Evolutionary conservation across 1,140 invertebrate species (phyloP), one percentile per base, ranked within the genome.

Genomic region (Brachionus rotundiformis): DNA sequence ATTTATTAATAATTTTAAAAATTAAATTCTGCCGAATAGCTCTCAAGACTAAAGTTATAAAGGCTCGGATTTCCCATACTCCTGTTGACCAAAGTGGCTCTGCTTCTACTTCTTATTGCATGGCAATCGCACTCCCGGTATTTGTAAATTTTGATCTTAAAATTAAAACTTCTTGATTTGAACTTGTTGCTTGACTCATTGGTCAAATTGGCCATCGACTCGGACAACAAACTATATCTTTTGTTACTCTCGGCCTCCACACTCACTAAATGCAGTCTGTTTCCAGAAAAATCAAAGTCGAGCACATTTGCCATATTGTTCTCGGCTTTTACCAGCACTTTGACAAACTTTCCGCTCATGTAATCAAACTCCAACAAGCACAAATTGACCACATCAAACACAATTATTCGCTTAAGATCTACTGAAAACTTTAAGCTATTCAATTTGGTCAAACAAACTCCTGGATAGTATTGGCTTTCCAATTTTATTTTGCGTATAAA

Each of bases 1-100:
- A 3, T 49, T 49, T 54, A 54, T 54, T 54, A 54, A 19, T 7
- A 5, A 49, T 23, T 7, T 54, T 25, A 68, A 73, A 73, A 44
- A 73, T 73, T 73, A 47, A 73, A 73, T 13, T 73, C 68, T 4
- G 68, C 39, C 8, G 68, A 73, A 73, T 73, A 41, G 13, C 68
- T 73, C 36, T 73, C 68, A 11, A 73, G 68, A 73, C 68, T 73
- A 27, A 73, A 73, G 44, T 73, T 73, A 19, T 39, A 36, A 10
- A 73, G 13, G 25, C 68, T 73, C 16, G 16, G 68, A 73, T 73
- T 44, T 27, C 36, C 36, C 5, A 73, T 23, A 44, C 68, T 73
- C 27, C 68, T 23, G 8, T 73, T 73, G 6, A 44, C 25, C 7
- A 73, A 7, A 23, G 68, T 73, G 0, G 41, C 36, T 27, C 68